Evolutionary conservation across 2,113 vertebrate species (phyloP).

Genomic region (Canis aureus): DNA sequence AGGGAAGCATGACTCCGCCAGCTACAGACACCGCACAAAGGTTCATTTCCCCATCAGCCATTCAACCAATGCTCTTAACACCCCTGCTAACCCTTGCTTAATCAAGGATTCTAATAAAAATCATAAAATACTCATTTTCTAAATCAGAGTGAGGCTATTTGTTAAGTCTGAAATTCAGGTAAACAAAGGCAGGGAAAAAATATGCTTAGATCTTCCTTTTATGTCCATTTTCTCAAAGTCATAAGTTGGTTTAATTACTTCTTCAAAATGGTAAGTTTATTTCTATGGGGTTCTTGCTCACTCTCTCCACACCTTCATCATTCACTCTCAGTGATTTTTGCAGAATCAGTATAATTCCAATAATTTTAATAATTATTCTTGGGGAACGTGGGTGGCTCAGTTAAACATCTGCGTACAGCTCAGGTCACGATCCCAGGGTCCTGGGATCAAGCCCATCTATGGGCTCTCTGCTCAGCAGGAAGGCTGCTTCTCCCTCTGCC

Average conservation of each 20-base stretch:
- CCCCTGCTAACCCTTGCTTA: background rate
- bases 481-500: too few species aligned
- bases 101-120: background rate
- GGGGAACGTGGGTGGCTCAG: too few species aligned
- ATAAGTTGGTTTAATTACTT: background rate
- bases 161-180: background rate
- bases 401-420: too few species aligned
- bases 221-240: slow-evolving; percentile 25
- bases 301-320: background rate
- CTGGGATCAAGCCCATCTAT: too few species aligned
- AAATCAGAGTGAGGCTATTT: background rate
- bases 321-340: background rate
- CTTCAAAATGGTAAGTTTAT: slow-evolving; percentile 24
- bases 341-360: slow-evolving; percentile 23
- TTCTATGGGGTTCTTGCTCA: background rate
- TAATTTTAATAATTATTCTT: slow-evolving; percentile 15
- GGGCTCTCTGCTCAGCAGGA: too few species aligned
- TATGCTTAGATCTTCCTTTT: background rate
- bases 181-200: background rate
- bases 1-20: background rate
- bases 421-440: too few species aligned
- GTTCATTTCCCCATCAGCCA: background rate
- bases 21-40: background rate
- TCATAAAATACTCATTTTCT: background rate
- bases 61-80: background rate